Conservation (phyloP, 2,797 vertebrate genomes). For the Florisuga fusca region DNA sequence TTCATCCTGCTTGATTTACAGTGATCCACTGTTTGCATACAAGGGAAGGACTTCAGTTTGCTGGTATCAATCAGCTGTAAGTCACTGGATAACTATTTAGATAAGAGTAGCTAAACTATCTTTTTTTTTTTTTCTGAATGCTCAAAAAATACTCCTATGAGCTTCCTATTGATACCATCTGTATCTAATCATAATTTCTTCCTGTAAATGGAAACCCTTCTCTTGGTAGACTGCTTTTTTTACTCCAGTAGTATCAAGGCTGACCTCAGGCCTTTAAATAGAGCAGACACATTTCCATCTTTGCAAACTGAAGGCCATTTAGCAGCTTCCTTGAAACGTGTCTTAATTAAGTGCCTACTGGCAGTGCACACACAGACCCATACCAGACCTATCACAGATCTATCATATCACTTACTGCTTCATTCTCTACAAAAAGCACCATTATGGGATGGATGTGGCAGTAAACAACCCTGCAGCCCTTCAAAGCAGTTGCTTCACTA, state of each 20-base stretch:
- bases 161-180: not conserved
- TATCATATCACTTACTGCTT: slow-evolving; percentile 34
- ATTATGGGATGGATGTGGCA: not conserved
- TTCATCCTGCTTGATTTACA: not conserved
- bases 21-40: not conserved
- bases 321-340: slow-evolving; percentile 36
- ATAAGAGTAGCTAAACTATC: not conserved
- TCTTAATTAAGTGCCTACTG: slow-evolving; percentile 39
- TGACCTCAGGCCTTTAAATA: not conserved
- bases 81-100: not conserved
- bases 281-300: not conserved
- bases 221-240: not conserved
- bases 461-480: not conserved
- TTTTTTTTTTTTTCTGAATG: not conserved
- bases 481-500: not conserved
- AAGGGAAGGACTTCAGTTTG: not conserved
- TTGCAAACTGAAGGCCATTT: slow-evolving; percentile 21
- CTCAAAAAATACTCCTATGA: not conserved
- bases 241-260: not conserved
- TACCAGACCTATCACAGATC: not conserved
- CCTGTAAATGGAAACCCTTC: not conserved
- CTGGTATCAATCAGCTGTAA: not conserved
- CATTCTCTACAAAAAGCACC: not conserved
- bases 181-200: not conserved
- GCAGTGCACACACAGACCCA: slow-evolving; percentile 2